Base-by-base conservation (phyloP, 2,888 invertebrate genomes). In the Uloborus plumipes region DNA sequence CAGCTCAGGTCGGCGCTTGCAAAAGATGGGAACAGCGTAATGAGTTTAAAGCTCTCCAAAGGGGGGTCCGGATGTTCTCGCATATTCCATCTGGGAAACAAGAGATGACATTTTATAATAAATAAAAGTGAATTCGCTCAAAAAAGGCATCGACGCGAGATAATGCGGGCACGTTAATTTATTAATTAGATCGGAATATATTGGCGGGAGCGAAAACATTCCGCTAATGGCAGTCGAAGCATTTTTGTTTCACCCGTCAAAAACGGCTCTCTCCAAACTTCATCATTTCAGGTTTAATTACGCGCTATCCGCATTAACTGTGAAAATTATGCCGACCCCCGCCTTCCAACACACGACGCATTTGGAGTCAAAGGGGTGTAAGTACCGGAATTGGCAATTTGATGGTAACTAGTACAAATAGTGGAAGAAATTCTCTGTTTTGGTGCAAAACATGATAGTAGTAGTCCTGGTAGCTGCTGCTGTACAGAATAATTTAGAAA, bases 271-370 rank as follows among this genome's bases (percentile, higher is more conserved):
- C 53, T 22, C 31, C 16, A 71, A 77, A 77, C 70, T 69, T 70
- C 80, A 69, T 65, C 74, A 78, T 72, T 78, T 58, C 66, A 61
- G 59, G 70, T 73, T 80, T 80, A 80, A 80, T 80, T 80, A 80
- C 80, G 69, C 61, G 50, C 75, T 47, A 39, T 67, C 53, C 49
- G 65, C 80, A 80, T 80, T 80, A 80, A 80, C 80, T 65, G 80
- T 69, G 67, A 65, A 74, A 80, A 80, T 80, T 80, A 80, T 80
- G 73, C 62, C 62, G 58, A 51, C 50, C 66, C 66, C 65, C 55
- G 69, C 55, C 47, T 62, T 55, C 49, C 49, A 3, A 47, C 64
- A 77, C 53, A 26, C 26, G 26, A 26, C 2, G 26, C 2, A 26
- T 4, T 4, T 26, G 4, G 26, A 26, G 26, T 2, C 26, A 26